Evolutionary conservation across 2,113 vertebrate species (phyloP).

Genomic region (Phainopepla nitens): DNA sequence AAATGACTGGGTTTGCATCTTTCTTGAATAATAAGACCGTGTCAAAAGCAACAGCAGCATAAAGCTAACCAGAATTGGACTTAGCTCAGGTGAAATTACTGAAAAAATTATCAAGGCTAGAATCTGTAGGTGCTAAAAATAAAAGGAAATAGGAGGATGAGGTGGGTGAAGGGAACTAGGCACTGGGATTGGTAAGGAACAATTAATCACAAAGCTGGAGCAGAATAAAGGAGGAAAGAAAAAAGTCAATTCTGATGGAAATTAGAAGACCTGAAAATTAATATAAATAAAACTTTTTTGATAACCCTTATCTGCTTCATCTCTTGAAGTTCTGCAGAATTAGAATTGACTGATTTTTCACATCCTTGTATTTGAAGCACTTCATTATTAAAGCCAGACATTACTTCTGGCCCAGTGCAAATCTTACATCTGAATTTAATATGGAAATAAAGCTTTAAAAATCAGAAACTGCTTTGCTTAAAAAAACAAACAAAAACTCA

Average conservation of each 20-base stretch:
- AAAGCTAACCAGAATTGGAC: neutral
- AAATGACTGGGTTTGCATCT: neutral
- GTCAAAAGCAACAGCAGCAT: neutral
- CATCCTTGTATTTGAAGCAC: neutral
- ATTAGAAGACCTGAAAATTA: neutral
- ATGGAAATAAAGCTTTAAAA: neutral
- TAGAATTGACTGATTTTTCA: neutral
- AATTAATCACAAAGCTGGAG: neutral
- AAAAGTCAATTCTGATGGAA: neutral
- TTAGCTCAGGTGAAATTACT: neutral
- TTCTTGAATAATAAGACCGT: neutral
- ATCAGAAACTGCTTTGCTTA: neutral
- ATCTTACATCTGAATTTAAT: neutral
- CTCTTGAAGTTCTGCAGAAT: neutral
- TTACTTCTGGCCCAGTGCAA: neutral
- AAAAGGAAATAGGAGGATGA: conserved; percentile 7
- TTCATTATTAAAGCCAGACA: neutral
- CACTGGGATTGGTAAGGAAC: neutral
- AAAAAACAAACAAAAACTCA: neutral
- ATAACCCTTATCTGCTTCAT: neutral
- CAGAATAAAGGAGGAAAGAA: conserved; percentile 4
- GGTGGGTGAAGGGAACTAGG: neutral
- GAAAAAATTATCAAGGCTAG: neutral
- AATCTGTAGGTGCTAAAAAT: conserved; percentile 30
- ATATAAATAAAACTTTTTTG: neutral